These are phyloP conservation scores for Neotoma lepida DNA, from an alignment of 2,113 vertebrate species.

Conservation along the genomic window DNA sequence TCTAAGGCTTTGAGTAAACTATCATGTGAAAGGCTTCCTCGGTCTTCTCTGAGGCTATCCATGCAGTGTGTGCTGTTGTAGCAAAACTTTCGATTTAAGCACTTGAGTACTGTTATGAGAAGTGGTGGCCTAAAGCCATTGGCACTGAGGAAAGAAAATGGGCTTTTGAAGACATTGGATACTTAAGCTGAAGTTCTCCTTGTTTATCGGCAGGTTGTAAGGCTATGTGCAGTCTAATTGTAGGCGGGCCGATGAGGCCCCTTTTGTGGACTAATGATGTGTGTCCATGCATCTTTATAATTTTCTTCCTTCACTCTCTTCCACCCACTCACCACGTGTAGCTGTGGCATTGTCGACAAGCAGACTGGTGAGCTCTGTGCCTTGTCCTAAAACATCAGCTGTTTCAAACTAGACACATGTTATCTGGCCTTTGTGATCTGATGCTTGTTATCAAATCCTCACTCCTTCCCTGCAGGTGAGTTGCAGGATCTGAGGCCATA, in stretches of 20 bases:
- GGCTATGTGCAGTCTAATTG: conserved; percentile 15
- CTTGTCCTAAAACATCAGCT: not conserved
- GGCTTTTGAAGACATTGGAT: conserved; percentile 11
- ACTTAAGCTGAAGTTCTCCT: not conserved
- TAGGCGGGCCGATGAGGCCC: not conserved
- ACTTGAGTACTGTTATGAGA: not conserved
- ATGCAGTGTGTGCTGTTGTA: not conserved
- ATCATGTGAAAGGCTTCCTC: not conserved
- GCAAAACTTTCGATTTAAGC: not conserved
- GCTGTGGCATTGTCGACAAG: not conserved
- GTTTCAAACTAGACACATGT: not conserved
- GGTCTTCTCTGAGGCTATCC: not conserved
- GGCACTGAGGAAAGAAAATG: conserved; percentile 6
- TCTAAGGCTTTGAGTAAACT: not conserved
- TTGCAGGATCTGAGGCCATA: not conserved
- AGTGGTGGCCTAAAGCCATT: not conserved
- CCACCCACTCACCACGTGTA: not conserved
- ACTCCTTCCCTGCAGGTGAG: not conserved
- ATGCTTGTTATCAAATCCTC: not conserved
- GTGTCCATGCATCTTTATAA: not conserved
- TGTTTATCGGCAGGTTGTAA: conserved; percentile 13
- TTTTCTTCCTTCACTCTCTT: not conserved
- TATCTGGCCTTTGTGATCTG: not conserved
- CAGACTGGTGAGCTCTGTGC: not conserved
- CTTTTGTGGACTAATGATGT: not conserved